Base-by-base conservation (phyloP, 2,888 invertebrate genomes). In the Amblyjoppa fuscipennis region DNA sequence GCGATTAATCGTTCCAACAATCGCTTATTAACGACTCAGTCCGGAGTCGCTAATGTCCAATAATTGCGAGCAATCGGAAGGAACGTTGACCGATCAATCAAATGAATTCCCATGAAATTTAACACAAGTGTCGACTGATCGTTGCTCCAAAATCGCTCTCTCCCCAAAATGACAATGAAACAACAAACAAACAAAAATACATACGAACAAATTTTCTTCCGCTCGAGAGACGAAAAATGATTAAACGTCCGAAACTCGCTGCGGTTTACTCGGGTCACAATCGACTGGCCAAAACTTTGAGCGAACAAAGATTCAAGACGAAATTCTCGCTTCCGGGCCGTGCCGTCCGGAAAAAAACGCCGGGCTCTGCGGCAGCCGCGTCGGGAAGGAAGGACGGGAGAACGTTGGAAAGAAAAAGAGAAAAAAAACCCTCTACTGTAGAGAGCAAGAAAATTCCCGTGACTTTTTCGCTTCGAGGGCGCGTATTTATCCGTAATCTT, bases 401-500 rank as follows among this genome's bases (percentile, higher is more conserved):
- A 59, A 81, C 69, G 53, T 41, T 45, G 45, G 25, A 69, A 41
- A 38, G 28, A 76, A 69, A 69, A 75, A 51, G 69, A 71, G 51
- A 69, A 66, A 76, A 76, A 66, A 34, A 28, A 79, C 11, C n/a
- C n/a, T 13, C 2, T 28, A 68, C 28, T 41, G 28, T 34, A n/a
- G 59, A n/a, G 59, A 13, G 71, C 25, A 79, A 31, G 80, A 83
- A 87, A 86, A 83, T 84, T 87, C 76, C 80, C 83, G 71, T 86
- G 85, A 83, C 81, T 87, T 87, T 86, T 86, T 78, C 80, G 79
- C 70, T 87, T 85, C 80, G 68, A 81, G 59, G 80, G 77, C 82
- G 68, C 74, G 75, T 85, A 84, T 87, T 87, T 86, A 89, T 89
- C 45, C 84, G 86, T 89, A 86, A 89, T 89, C 88, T 86, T 79